These are phyloP conservation scores for Cinclus cinclus DNA, from an alignment of 2,113 vertebrate genomes.

Conservation along the genomic window DNA sequence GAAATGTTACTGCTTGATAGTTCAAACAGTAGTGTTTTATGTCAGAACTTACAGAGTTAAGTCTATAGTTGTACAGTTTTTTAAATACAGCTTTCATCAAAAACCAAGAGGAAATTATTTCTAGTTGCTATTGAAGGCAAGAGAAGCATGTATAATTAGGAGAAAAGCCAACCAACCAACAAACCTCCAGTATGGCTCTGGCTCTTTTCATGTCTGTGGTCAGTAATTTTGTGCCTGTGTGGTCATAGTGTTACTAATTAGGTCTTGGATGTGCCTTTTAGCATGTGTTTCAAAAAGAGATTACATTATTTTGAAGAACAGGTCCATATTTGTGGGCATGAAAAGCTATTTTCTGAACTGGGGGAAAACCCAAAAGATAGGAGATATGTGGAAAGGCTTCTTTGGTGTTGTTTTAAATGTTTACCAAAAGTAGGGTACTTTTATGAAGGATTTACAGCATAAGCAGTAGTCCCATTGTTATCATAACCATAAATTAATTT, in stretches of 20 bases:
- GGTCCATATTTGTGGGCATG: not conserved
- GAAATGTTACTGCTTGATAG: not conserved
- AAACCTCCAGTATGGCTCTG: accelerated
- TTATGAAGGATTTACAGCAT: not conserved
- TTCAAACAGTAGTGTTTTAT: not conserved
- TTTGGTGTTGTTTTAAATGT: not conserved
- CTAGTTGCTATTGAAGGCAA: not conserved
- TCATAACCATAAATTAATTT: not conserved
- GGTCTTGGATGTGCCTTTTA: not conserved
- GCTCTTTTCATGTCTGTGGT: not conserved
- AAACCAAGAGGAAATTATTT: not conserved
- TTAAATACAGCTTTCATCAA: not conserved
- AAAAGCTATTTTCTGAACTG: not conserved
- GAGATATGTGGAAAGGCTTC: not conserved
- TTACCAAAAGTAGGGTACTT: not conserved
- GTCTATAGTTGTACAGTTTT: not conserved
- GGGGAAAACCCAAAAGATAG: not conserved
- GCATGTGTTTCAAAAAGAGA: not conserved
- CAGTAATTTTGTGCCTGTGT: not conserved
- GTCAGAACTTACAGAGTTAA: not conserved
- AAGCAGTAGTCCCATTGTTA: not conserved
- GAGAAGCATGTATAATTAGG: not conserved
- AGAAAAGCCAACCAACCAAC: accelerated
- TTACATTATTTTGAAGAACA: not conserved
- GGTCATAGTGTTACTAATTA: not conserved